phyloP scores from a whole-genome alignment of 2,113 vertebrate genomes.

The Dendrocopos noguchii region DNA sequence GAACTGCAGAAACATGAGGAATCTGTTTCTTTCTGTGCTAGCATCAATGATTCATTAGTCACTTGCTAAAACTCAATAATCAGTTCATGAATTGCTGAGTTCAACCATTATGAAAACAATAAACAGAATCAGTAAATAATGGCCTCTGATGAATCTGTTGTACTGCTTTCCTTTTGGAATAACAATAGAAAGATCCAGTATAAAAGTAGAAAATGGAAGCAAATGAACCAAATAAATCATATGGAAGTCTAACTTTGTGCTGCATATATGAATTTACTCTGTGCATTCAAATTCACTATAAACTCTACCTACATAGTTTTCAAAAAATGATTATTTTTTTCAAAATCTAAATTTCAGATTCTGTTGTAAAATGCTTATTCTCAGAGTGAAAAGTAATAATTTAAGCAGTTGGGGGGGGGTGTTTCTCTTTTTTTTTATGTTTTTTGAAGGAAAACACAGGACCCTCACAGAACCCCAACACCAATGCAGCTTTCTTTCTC shows the following conservation, averaged over 20 bases:
- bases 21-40: slow-evolving; percentile 47
- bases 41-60: slow-evolving; percentile 70
- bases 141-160: slow-evolving; percentile 57
- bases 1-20: slow-evolving; percentile 42
- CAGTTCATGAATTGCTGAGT: slow-evolving; percentile 64
- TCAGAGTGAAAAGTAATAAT: neutral
- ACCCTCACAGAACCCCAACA: neutral
- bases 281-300: neutral
- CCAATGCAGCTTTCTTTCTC: neutral
- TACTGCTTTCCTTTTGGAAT: slow-evolving; percentile 26
- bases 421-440: neutral
- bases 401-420: accelerated
- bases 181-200: slow-evolving; percentile 39
- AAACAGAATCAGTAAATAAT: slow-evolving; percentile 68
- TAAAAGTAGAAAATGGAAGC: slow-evolving; percentile 21
- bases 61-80: slow-evolving; percentile 66
- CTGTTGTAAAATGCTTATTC: neutral
- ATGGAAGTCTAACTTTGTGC: neutral
- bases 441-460: neutral
- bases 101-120: slow-evolving; percentile 65
- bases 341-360: neutral
- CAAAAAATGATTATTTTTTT: neutral
- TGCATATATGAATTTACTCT: neutral
- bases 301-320: neutral
- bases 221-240: slow-evolving; percentile 28